Evolutionary conservation across 2,113 vertebrate genomes (phyloP), one percentile per base, ranked within the genome.

Genomic region (Gambusia holbrooki): DNA sequence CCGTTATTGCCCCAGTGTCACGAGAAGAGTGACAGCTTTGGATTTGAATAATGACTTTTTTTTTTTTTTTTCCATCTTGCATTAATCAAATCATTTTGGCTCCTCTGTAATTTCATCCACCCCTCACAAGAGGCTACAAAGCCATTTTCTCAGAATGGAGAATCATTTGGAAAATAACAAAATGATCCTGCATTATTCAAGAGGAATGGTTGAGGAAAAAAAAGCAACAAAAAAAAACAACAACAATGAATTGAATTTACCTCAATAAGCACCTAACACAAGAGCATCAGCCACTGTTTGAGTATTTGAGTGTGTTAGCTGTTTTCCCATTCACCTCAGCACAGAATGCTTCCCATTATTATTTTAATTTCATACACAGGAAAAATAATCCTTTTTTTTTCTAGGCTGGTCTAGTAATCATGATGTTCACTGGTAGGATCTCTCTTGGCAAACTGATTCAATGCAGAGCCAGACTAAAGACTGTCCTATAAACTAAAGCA

Each of bases 41-140:
- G 66, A 79, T 86, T 75, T 72, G 71, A 66, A 80, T 77, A 84
- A 89, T 77, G 54, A 84, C 10, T 37, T 37, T 3, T 11, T 35
- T 2, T 66, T 4, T 27, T 76, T 4, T 27, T 76, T 73, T 74
- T 81, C 84, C 81, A 78, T 82, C 70, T 72, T 70, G 74, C 75
- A 73, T 84, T 85, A 74, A 84, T 78, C 77, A 84, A 76, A 84
- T 86, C 48, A 69, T 27, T 73, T 67, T 65, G 71, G 58, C 67
- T 81, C 30, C 71, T 80, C 67, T 27, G 71, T 58, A 62, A 79
- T 84, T 78, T 69, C 29, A 69, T 76, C 66, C 3, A 69, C 29
- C 66, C 32, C 72, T 83, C 81, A 64, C 48, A n/a, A 63, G 71
- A 71, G 70, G 64, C 66, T 15, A 3, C 29, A 84, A 65, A 72